Evolutionary conservation across 2,888 invertebrate species (phyloP).

Genomic region (Thymelicus sylvestris): DNA sequence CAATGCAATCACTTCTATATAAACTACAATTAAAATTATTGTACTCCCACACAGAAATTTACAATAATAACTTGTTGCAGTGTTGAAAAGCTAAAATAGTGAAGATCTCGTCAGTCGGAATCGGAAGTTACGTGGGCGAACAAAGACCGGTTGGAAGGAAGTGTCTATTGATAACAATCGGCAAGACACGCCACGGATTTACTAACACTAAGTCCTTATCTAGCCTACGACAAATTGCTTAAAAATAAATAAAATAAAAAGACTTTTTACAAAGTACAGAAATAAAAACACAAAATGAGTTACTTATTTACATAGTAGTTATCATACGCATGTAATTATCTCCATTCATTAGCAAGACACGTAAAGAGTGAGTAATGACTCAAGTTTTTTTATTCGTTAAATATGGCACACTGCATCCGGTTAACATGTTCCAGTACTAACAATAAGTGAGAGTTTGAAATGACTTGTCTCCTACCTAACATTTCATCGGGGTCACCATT

Average conservation of each 20-base stretch:
- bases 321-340: slow-evolving; percentile 26
- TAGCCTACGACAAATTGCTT: slow-evolving; percentile 4
- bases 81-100: not conserved
- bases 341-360: slow-evolving; percentile 15
- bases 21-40: no score
- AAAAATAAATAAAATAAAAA: not conserved
- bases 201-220: not conserved
- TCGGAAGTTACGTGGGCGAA: slow-evolving; percentile 1
- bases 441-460: not conserved
- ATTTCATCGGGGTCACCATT: no score
- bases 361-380: not conserved
- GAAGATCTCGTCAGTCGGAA: not conserved
- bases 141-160: not conserved
- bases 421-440: not conserved
- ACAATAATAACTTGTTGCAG: not conserved
- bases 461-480: not conserved
- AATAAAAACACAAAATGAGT: not conserved
- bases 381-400: not conserved
- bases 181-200: not conserved
- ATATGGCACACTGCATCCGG: not conserved
- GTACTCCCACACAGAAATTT: slow-evolving; percentile 13
- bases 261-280: not conserved
- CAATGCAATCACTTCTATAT: no score
- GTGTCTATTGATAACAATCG: not conserved
- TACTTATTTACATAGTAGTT: not conserved